Evolutionary conservation across 2,797 vertebrate species (phyloP).

Genomic region (Buceros bicornis): DNA sequence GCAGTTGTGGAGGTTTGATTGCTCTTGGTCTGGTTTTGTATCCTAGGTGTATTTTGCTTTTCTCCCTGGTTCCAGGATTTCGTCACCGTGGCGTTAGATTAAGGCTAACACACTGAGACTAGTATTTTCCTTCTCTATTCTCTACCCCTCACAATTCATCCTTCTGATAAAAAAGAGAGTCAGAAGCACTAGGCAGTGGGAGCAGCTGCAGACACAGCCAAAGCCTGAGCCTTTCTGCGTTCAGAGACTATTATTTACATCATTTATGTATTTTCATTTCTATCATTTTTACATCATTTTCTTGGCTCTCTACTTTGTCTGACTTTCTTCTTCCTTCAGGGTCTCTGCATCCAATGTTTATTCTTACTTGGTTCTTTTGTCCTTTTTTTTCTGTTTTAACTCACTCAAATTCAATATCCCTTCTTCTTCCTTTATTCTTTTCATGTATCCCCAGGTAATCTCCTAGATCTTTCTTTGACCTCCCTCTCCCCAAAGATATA

Average conservation of each 20-base stretch:
- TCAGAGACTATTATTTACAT: not conserved
- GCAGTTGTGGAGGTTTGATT: not conserved
- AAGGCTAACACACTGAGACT: not conserved
- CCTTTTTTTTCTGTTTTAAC: not conserved
- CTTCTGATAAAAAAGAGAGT: not conserved
- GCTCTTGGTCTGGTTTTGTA: not conserved
- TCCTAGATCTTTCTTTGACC: not conserved
- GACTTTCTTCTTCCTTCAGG: not conserved
- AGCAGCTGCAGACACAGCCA: not conserved
- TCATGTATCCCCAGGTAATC: not conserved
- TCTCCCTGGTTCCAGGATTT: not conserved
- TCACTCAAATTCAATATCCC: not conserved
- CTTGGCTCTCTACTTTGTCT: not conserved
- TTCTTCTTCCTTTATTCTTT: not conserved
- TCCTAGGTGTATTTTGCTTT: not conserved
- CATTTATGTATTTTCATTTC: too few relatives aligned
- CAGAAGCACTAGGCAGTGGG: not conserved
- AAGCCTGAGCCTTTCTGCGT: not conserved
- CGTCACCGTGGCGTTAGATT: not conserved
- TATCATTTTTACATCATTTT: not conserved
- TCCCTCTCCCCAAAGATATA: not conserved
- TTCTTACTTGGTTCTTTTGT: not conserved
- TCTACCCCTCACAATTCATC: not conserved
- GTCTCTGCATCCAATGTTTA: not conserved
- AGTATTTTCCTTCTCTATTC: not conserved